Conservation (phyloP, 2,113 vertebrate species). For the Gallinago jamesoni region DNA sequence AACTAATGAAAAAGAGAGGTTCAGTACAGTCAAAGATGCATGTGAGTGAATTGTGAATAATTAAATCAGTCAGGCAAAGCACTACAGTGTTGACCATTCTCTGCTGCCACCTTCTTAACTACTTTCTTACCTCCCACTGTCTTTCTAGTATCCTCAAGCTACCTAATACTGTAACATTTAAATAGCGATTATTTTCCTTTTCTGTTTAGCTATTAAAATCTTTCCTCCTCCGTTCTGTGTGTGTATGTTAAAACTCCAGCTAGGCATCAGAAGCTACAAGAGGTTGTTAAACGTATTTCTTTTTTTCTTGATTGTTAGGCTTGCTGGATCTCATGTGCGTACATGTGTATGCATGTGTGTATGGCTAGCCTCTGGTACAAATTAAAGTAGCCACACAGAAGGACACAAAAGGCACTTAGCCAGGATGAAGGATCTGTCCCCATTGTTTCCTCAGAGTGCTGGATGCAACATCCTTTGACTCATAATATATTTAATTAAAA, state of each 20-base stretch:
- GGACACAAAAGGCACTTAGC: constrained; percentile 45
- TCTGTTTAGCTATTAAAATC: background rate
- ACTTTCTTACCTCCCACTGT: background rate
- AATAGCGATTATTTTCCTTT: background rate
- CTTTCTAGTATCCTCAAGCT: background rate
- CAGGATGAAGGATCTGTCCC: constrained; percentile 38
- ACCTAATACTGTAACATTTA: background rate
- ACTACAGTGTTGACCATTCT: background rate
- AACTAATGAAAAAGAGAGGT: background rate
- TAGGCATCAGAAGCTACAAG: background rate
- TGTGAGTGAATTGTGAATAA: background rate
- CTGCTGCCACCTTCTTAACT: background rate
- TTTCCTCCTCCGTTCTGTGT: background rate
- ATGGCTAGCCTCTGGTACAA: constrained; percentile 43
- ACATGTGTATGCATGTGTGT: background rate
- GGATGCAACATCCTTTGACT: constrained; percentile 52
- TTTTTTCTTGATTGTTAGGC: background rate
- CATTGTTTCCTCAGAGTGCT: constrained; percentile 29
- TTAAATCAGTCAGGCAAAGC: background rate
- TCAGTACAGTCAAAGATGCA: background rate
- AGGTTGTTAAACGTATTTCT: background rate
- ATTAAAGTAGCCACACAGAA: constrained; percentile 63
- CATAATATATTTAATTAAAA: constrained; percentile 35
- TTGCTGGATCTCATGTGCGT: background rate
- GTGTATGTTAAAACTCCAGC: background rate